These are phyloP conservation scores for Lasioglossum albipes DNA, from an alignment of 1,140 invertebrate species.

Conservation along the genomic window DNA sequence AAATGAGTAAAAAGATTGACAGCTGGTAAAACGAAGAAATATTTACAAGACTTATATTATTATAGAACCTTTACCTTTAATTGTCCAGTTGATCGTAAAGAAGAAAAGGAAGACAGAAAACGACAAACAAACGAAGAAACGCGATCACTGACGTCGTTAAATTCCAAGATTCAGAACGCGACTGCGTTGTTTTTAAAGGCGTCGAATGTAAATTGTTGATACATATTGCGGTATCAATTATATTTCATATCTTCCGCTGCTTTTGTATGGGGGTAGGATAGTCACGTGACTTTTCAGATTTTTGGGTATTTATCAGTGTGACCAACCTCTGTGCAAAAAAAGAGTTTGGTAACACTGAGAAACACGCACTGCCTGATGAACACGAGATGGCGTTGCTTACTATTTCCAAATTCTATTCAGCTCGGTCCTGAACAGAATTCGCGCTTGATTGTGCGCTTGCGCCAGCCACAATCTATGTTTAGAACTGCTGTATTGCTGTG, in stretches of 20 bases:
- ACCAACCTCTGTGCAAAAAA: too few species aligned
- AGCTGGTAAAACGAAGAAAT: neutral
- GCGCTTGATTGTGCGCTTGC: too few species aligned
- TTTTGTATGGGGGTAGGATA: too few species aligned
- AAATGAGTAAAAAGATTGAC: neutral
- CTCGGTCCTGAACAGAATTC: too few species aligned
- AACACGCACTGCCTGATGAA: too few species aligned
- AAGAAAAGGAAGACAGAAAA: neutral
- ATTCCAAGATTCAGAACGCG: neutral
- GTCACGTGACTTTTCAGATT: too few species aligned
- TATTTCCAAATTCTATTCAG: too few species aligned
- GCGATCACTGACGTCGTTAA: neutral
- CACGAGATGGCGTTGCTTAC: too few species aligned
- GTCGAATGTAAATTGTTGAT: neutral
- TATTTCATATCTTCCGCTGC: constrained; percentile 1
- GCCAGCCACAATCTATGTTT: too few species aligned
- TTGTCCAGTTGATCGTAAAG: neutral
- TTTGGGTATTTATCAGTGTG: too few species aligned
- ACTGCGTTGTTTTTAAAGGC: neutral
- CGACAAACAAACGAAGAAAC: neutral
- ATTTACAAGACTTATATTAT: neutral
- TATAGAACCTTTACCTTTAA: constrained; percentile 18
- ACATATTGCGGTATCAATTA: neutral
- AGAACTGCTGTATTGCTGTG: too few species aligned
- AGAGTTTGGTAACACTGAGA: too few species aligned